These are phyloP conservation scores for Actenoides hombroni DNA, from an alignment of 2,113 vertebrate genomes.

Conservation along the genomic window DNA sequence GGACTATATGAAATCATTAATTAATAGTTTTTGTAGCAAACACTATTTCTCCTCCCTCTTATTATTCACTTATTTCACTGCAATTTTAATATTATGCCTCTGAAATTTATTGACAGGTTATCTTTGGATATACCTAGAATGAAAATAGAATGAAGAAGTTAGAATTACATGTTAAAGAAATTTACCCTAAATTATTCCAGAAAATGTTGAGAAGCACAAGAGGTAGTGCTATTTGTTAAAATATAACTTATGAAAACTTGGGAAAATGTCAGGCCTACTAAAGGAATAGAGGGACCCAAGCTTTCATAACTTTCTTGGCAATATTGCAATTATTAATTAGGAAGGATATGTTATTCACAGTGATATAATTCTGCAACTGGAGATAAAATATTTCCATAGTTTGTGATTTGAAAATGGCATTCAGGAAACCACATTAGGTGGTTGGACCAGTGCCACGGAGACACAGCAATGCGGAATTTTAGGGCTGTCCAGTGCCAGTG, in stretches of 20 bases:
- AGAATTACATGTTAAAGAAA: background rate
- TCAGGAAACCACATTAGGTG: background rate
- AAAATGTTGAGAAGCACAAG: background rate
- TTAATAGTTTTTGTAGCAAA: background rate
- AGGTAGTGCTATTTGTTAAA: background rate
- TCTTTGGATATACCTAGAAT: background rate
- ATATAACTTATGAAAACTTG: background rate
- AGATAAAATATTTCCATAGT: background rate
- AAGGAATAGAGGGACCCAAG: rapidly evolving
- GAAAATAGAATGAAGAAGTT: background rate
- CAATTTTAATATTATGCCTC: background rate
- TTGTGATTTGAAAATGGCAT: rapidly evolving
- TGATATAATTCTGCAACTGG: background rate
- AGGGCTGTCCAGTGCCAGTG: rapidly evolving
- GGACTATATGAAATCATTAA: background rate
- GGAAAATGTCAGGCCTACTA: background rate
- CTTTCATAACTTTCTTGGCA: background rate
- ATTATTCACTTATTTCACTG: background rate
- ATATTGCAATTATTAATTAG: background rate
- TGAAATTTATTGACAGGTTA: background rate
- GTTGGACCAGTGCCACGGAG: rapidly evolving
- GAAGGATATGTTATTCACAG: background rate
- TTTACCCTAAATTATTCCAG: background rate
- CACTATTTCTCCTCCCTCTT: background rate
- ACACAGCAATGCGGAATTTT: rapidly evolving